Evolutionary conservation across 1,140 invertebrate species (phyloP).

Genomic region (Temnothorax longispinosus): DNA sequence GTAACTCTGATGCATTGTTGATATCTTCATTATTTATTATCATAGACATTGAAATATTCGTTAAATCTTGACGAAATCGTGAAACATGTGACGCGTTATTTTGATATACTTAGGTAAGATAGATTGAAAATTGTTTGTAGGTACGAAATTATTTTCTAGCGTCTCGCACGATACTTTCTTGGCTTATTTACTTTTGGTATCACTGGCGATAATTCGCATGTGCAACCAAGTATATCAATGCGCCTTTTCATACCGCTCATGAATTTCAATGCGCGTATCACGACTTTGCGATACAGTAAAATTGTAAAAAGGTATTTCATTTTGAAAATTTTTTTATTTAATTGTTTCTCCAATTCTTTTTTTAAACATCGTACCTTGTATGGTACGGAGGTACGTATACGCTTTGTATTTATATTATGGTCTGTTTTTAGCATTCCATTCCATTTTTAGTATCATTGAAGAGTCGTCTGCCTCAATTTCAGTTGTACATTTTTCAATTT

Average conservation of each 20-base stretch:
- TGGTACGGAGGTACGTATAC: too few relatives aligned
- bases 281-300: background rate
- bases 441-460: too few relatives aligned
- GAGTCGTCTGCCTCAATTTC: too few relatives aligned
- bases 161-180: background rate
- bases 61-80: background rate
- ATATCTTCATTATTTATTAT: background rate
- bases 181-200: slow-evolving; percentile 26
- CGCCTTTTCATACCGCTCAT: slow-evolving; percentile 33
- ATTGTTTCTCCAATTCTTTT: background rate
- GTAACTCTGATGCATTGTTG: background rate
- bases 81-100: background rate
- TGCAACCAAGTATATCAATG: slow-evolving; percentile 65
- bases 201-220: slow-evolving; percentile 51
- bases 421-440: too few relatives aligned
- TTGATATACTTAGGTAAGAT: background rate
- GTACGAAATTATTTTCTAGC: slow-evolving; percentile 46
- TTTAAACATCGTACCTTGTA: too few relatives aligned
- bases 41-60: background rate
- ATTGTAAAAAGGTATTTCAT: background rate
- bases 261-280: slow-evolving; percentile 21
- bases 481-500: too few relatives aligned
- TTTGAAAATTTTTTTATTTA: background rate
- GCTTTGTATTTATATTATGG: too few relatives aligned
- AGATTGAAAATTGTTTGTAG: slow-evolving; percentile 38